Percentiles rank a stretch among this genome's conserved stretches.
phyloP scores from a whole-genome alignment of 2,888 invertebrate genomes.

The Taenaris catops region DNA sequence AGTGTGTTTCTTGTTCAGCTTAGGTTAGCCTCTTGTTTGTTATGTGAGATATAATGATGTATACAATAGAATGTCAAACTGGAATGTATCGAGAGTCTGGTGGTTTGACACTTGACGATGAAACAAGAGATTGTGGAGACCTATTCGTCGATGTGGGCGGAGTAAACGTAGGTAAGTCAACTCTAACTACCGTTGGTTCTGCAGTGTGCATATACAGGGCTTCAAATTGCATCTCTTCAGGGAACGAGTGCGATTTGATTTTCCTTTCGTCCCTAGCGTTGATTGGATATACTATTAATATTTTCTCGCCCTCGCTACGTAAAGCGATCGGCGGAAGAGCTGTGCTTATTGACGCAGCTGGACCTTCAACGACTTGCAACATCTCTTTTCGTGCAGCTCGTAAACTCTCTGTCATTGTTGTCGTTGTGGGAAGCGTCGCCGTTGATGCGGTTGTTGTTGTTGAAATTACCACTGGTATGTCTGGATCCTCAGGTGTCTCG shows the following conservation, averaged over 20 bases:
- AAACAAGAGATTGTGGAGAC: conserved; percentile 25
- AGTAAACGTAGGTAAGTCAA: conserved; percentile 81
- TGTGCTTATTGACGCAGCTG: conserved; percentile 54
- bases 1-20: conserved; percentile 17
- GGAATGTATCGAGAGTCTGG: conserved; percentile 51
- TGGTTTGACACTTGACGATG: conserved; percentile 25
- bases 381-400: conserved; percentile 56
- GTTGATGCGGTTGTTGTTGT: conserved; percentile 42
- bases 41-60: conserved; percentile 22
- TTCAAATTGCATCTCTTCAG: conserved; percentile 73
- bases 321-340: conserved; percentile 66
- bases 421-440: conserved; percentile 34
- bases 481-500: conserved; percentile 63
- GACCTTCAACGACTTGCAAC: conserved; percentile 55
- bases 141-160: conserved; percentile 49
- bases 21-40: conserved; percentile 26
- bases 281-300: conserved; percentile 74
- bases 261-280: conserved; percentile 70
- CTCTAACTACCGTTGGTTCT: conserved; percentile 53
- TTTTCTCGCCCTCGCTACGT: conserved; percentile 62
- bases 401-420: conserved; percentile 45
- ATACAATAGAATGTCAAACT: conserved; percentile 39
- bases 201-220: conserved; percentile 66
- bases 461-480: conserved; percentile 45
- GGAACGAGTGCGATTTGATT: conserved; percentile 69